phyloP scores from a whole-genome alignment of 2,888 invertebrate genomes.

The Chrysina gloriosa region DNA sequence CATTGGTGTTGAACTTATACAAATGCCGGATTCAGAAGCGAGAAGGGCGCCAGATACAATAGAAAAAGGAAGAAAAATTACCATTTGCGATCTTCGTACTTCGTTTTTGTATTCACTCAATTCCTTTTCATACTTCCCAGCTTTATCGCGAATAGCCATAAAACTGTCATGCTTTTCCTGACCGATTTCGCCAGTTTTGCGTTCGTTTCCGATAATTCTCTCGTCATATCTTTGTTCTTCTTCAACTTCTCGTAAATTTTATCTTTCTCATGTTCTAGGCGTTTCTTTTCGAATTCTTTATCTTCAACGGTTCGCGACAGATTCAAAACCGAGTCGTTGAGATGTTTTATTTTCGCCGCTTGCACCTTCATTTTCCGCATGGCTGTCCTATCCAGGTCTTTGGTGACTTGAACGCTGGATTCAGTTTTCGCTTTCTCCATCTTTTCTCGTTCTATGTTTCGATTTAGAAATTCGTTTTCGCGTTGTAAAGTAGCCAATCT shows the following conservation, averaged over 20 bases:
- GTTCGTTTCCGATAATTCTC: conserved; percentile 42
- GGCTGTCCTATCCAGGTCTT: neutral
- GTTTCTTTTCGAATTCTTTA: conserved; percentile 43
- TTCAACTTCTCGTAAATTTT: conserved; percentile 41
- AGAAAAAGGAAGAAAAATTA: neutral
- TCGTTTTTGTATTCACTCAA: conserved; percentile 41
- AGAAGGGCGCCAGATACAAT: too few relatives aligned
- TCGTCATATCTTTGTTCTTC: conserved; percentile 43
- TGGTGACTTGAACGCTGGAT: conserved; percentile 20
- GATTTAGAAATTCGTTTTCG: conserved; percentile 43
- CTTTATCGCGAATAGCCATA: conserved; percentile 39
- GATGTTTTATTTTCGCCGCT: conserved; percentile 43
- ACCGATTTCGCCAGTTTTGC: conserved; percentile 43
- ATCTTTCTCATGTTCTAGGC: conserved; percentile 37
- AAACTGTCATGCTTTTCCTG: conserved; percentile 44
- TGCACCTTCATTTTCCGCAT: conserved; percentile 19
- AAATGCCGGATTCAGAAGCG: too few relatives aligned
- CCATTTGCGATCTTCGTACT: conserved; percentile 40
- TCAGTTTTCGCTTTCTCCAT: conserved; percentile 18
- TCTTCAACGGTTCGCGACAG: conserved; percentile 42
- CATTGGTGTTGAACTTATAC: too few relatives aligned
- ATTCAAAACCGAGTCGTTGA: conserved; percentile 42
- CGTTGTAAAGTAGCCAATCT: conserved; percentile 40
- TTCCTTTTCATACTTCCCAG: conserved; percentile 43
- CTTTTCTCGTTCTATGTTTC: conserved; percentile 41